A percentile compares a stretch with the other conserved stretches of the same genome.
phyloP scores from a whole-genome alignment of 2,888 invertebrate genomes.

The Carterocephalus palaemon region DNA sequence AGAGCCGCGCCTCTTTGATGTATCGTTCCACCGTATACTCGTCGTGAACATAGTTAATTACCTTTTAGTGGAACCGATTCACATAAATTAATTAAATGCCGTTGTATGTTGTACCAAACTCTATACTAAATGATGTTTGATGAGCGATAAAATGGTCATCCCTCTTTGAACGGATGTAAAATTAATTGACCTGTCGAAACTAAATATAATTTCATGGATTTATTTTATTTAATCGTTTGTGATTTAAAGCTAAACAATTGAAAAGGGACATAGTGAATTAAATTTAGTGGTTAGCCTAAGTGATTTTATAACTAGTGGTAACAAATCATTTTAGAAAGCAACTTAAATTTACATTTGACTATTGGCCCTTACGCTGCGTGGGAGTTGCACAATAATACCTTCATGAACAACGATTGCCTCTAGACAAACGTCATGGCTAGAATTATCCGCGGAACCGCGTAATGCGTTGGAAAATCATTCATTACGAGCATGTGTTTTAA shows the following conservation, averaged over 20 bases:
- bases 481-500: background rate
- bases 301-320: constrained; percentile 13
- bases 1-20: constrained; percentile 35
- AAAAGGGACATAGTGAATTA: constrained; percentile 1
- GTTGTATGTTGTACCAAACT: constrained; percentile 9
- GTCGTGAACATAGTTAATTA: constrained; percentile 34
- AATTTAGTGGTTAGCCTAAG: constrained; percentile 11
- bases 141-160: constrained; percentile 13
- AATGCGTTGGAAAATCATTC: constrained; percentile 16
- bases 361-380: constrained; percentile 24
- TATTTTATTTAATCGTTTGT: background rate
- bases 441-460: constrained; percentile 23
- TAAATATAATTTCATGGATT: background rate
- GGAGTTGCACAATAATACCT: constrained; percentile 26
- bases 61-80: constrained; percentile 19
- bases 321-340: constrained; percentile 24
- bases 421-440: constrained; percentile 22
- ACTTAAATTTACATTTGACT: constrained; percentile 25
- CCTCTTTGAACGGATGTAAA: constrained; percentile 16
- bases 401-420: constrained; percentile 25
- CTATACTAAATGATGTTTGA: constrained; percentile 3
- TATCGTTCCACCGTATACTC: constrained; percentile 29
- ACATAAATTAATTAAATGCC: constrained; percentile 20
- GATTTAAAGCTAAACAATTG: too few species aligned
- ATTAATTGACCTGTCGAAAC: constrained; percentile 19